Conservation (phyloP, 2,797 vertebrate species). For the Centroberyx gerrardi region DNA sequence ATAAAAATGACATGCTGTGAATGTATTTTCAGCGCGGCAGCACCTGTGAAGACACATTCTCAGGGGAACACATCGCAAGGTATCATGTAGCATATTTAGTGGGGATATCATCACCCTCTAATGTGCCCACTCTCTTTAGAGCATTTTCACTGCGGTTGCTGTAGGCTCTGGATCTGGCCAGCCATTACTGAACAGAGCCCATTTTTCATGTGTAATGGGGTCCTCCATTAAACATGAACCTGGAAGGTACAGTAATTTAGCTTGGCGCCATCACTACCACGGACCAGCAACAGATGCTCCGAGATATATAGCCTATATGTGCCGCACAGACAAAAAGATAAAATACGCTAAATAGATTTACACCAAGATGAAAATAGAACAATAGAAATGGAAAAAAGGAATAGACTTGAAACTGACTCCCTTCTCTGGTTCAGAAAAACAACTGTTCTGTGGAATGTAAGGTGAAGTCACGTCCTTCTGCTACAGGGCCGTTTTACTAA, state of each 20-base stretch:
- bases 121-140: conserved; percentile 36
- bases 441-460: too few species aligned
- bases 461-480: too few species aligned
- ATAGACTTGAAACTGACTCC: not conserved
- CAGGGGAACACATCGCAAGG: conserved; percentile 38
- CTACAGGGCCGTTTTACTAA: too few species aligned
- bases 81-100: conserved; percentile 56
- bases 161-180: conserved; percentile 66
- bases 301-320: conserved; percentile 42
- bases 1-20: conserved; percentile 42
- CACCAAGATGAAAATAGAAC: not conserved
- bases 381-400: conserved; percentile 11
- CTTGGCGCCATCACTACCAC: conserved; percentile 52
- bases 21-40: conserved; percentile 33
- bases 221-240: conserved; percentile 79
- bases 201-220: conserved; percentile 79
- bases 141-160: conserved; percentile 51
- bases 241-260: conserved; percentile 64
- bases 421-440: too few species aligned
- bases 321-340: conserved; percentile 24
- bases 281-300: conserved; percentile 48
- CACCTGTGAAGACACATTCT: conserved; percentile 34
- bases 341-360: conserved; percentile 6
- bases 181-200: conserved; percentile 56
- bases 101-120: conserved; percentile 55